Evolutionary conservation across 2,113 vertebrate genomes (phyloP), one percentile per base, ranked within the genome.

Genomic region (Eublepharis macularius): DNA sequence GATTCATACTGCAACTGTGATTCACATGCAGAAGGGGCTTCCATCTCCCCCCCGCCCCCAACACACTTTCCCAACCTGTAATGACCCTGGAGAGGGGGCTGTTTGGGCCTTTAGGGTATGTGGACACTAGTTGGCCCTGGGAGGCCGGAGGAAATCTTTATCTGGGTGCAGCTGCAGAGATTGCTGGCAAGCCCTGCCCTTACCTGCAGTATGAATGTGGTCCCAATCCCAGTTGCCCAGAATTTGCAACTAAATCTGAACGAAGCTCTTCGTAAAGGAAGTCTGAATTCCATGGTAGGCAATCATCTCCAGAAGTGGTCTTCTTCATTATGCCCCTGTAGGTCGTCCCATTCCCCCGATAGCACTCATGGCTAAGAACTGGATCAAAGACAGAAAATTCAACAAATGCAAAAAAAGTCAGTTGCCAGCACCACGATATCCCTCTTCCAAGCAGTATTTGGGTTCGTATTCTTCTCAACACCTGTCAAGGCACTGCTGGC

Each of bases 131-230:
- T 6, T 11, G 10, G 49, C 14, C 2, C 49, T 51, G 49, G 49
- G 10, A 13, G 49, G 14, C 21, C 21, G 7, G 54, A 24, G 54
- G 13, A 21, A 24, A 57, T 24, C 21, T 57, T 24, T 57, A 5
- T 21, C 54, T 57, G 54, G 17, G 54, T 6, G 21, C 21, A 21
- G 54, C 21, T 21, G 54, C 7, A 6, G 4, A 24, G 54, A 6
- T 21, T 24, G 19, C 7, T 21, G 54, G 21, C 19, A 1, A 24
- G 54, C 54, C 54, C 24, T 7, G 24, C 90, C 84, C 97, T 94
- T 86, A 98, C 98, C 98, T 98, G 97, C 98, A 99, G 95, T 94
- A 98, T 54, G 98, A 84, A 8, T 98, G 98, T 0, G 97, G 95
- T 29, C 98, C 98, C 32, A 99, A 90, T 72, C 98, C 98, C 6